Evolutionary conservation across 2,888 invertebrate genomes (phyloP), one percentile per base, ranked within the genome.

Genomic region (Clanis bilineata): DNA sequence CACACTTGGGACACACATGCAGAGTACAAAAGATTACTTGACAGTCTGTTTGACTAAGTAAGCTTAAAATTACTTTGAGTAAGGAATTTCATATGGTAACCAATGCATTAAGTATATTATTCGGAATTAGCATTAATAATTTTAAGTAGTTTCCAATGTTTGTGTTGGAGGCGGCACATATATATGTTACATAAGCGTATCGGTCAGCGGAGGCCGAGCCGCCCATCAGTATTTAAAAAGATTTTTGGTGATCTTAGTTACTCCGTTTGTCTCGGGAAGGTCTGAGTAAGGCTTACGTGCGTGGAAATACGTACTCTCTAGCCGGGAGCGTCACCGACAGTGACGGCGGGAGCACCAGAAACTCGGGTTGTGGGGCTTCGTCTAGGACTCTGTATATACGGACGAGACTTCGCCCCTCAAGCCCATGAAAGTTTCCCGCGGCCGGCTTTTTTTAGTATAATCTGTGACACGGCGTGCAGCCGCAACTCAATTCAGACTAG

Each of bases 401-500:
- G 85, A 93, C 83, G 91, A 90, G 88, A 87, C 80, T 82, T 76
- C 74, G 84, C 86, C 84, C 83, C 76, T 66, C 70, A 76, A 72
- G 78, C 75, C 81, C 88, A 93, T 95, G 95, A 93, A 95, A 95
- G 79, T 93, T 90, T 76, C 93, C 91, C 86, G 93, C 88, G 93
- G 93, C 93, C 93, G 69, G 95, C 95, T 60, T 62, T 95, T n/a
- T 95, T 95, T 83, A 95, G 95, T 94, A 71, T 88, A 94, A 96
- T 96, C 86, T 94, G 95, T 94, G 93, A 95, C 88, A 61, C 86
- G 79, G 83, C 76, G 0, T 28, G 5, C 3, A 18, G 77, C 80
- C 82, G 85, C 87, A 96, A 95, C 95, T 96, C 95, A 95, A 96
- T 96, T 96, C 96, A 96, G 95, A 96, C 95, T 96, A 95, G 88